A percentile compares a stretch with the other conserved stretches of the same genome.
phyloP scores from a whole-genome alignment of 2,888 invertebrate species.

The Drosophila formosana region DNA sequence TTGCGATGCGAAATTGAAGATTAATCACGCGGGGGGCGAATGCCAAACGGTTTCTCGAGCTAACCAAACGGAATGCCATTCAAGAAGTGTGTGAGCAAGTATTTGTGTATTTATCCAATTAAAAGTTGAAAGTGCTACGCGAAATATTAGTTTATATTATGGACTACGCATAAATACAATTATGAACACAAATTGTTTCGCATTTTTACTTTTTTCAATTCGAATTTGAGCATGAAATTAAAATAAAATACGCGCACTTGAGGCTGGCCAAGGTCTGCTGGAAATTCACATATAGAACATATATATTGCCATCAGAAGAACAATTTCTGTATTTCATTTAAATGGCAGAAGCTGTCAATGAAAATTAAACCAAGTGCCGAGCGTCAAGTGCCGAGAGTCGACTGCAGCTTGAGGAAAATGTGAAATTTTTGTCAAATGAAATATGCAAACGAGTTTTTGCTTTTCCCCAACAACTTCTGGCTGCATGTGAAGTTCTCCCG shows the following conservation, averaged over 20 bases:
- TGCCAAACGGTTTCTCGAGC: constrained; percentile 7
- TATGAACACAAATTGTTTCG: constrained; percentile 7
- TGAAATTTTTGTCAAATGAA: constrained; percentile 37
- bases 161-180: constrained; percentile 17
- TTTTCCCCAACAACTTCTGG: neutral
- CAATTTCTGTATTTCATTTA: constrained; percentile 14
- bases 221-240: neutral
- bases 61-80: constrained; percentile 40
- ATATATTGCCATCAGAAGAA: neutral
- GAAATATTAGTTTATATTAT: constrained; percentile 8
- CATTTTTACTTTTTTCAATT: neutral
- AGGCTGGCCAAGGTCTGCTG: constrained; percentile 13
- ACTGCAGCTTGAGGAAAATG: constrained; percentile 28
- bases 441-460: constrained; percentile 35
- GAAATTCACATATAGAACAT: neutral
- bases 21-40: constrained; percentile 44
- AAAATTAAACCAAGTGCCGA: constrained; percentile 14
- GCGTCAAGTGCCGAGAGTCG: neutral
- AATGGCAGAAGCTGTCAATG: constrained; percentile 27
- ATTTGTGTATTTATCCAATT: constrained; percentile 46
- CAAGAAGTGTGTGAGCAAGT: constrained; percentile 23
- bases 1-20: constrained; percentile 39
- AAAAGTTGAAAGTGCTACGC: constrained; percentile 43
- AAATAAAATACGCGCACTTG: neutral
- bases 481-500: constrained; percentile 25